Evolutionary conservation across 2,113 vertebrate genomes (phyloP), one percentile per base, ranked within the genome.

Genomic region (Polypterus bichir): DNA sequence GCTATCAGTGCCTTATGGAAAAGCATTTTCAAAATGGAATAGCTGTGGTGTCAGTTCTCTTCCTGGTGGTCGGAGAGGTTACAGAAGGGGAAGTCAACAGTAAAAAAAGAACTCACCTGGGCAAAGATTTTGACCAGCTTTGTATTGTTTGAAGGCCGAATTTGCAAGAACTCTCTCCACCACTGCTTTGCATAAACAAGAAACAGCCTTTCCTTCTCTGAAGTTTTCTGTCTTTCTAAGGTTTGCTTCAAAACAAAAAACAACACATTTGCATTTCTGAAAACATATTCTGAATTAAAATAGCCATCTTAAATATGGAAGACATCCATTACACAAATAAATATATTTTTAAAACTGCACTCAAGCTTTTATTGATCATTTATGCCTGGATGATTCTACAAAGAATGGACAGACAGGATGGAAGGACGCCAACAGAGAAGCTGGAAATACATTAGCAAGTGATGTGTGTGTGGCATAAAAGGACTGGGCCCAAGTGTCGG

Each of bases 101-200:
- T 27, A 27, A 27, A 27, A 27, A 27, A 27, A 1, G 51, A 57
- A 79, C 82, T 46, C 74, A 99, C 96, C 92, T 98, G 96, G 53
- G 96, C 96, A 88, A 98, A 99, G 67, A 98, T 99, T 78, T 99
- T 99, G 49, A 99, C 95, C 56, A 98, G 85, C 61, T 93, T 90
- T 68, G 83, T 66, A 0, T 88, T 92, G 72, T 99, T 87, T 3
- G 91, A 91, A 2, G 81, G 87, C 46, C 93, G 86, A 51, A 99
- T 99, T 65, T 98, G 92, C 10, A 99, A 81, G 69, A 97, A 99
- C 74, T 99, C 96, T 72, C 92, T 92, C 96, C 96, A 98, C 96
- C 96, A 99, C 46, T 97, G 95, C 63, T 98, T 99, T 57, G 94
- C 95, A 73, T 99, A 99, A 3, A 96, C 86, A 64, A 98, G 78